Conservation (phyloP, 1,140 invertebrate species). For the Marisa cornuarietis region DNA sequence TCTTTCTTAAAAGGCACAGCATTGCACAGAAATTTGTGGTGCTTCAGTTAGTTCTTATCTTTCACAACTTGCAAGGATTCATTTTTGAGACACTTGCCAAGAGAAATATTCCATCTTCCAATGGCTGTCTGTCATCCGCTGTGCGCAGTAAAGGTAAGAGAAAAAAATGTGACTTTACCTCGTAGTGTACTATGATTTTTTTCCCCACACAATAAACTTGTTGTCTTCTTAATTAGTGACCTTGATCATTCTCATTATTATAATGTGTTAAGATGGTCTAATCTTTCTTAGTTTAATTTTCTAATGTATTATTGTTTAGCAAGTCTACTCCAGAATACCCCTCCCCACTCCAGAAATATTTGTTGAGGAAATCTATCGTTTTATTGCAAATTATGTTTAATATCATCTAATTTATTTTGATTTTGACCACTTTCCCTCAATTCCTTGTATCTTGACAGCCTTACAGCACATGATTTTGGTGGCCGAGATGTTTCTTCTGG, state of each 20-base stretch:
- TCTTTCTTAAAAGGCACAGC: slow-evolving; percentile 17
- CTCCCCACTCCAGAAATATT: too few relatives aligned
- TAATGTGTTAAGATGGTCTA: not conserved
- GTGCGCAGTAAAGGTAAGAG: slow-evolving; percentile 27
- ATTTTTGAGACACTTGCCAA: slow-evolving; percentile 28
- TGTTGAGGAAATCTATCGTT: too few relatives aligned
- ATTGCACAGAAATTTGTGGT: slow-evolving; percentile 14
- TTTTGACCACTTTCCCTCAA: too few relatives aligned
- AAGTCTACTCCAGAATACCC: too few relatives aligned
- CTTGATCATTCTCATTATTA: not conserved
- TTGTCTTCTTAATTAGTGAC: not conserved
- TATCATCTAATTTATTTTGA: too few relatives aligned
- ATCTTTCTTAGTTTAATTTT: too few relatives aligned
- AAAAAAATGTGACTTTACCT: not conserved
- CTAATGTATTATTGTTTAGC: too few relatives aligned
- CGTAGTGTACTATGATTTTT: not conserved
- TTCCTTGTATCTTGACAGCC: slow-evolving; percentile 22
- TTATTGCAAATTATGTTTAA: too few relatives aligned
- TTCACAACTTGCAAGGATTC: slow-evolving; percentile 33
- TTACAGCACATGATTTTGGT: slow-evolving; percentile 33
- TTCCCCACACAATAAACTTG: not conserved
- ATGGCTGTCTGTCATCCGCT: slow-evolving; percentile 13
- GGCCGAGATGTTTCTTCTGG: slow-evolving; percentile 31
- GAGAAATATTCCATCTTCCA: slow-evolving; percentile 31
- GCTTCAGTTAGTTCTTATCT: slow-evolving; percentile 32